Conservation (phyloP, 1,140 invertebrate genomes). For the Cherax destructor region DNA sequence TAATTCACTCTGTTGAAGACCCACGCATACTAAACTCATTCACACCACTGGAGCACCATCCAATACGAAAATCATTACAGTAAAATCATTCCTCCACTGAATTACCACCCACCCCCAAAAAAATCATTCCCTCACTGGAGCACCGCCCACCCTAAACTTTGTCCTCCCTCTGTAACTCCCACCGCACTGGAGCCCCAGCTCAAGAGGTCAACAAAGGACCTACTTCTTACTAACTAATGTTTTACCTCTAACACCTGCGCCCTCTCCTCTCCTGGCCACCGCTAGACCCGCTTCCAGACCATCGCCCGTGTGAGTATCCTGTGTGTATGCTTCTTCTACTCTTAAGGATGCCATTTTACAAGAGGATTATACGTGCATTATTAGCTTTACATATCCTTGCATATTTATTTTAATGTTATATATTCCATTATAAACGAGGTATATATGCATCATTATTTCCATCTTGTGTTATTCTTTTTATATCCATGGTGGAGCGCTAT, state of each 20-base stretch:
- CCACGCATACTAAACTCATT: too few relatives aligned
- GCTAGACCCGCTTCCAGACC: conserved; percentile 38
- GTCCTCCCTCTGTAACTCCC: not conserved
- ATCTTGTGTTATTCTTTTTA: too few relatives aligned
- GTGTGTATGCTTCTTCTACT: not conserved
- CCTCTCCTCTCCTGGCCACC: conserved; percentile 46
- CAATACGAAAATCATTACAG: too few relatives aligned
- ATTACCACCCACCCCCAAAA: too few relatives aligned
- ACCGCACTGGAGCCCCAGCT: not conserved
- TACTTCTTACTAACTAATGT: conserved; percentile 40
- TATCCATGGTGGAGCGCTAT: too few relatives aligned
- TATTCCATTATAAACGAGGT: not conserved
- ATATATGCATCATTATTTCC: not conserved
- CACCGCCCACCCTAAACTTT: not conserved
- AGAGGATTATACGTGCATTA: not conserved
- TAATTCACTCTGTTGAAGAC: too few relatives aligned
- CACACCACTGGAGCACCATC: too few relatives aligned
- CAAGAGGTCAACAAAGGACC: not conserved
- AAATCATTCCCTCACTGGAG: not conserved
- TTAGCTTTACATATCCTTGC: too few relatives aligned
- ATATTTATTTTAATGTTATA: not conserved
- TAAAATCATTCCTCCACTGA: too few relatives aligned
- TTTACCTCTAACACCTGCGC: conserved; percentile 42
- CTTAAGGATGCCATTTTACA: not conserved
- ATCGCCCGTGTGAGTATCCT: conserved; percentile 43